These are phyloP conservation scores for Apis dorsata DNA, from an alignment of 1,140 invertebrate species.

Conservation along the genomic window DNA sequence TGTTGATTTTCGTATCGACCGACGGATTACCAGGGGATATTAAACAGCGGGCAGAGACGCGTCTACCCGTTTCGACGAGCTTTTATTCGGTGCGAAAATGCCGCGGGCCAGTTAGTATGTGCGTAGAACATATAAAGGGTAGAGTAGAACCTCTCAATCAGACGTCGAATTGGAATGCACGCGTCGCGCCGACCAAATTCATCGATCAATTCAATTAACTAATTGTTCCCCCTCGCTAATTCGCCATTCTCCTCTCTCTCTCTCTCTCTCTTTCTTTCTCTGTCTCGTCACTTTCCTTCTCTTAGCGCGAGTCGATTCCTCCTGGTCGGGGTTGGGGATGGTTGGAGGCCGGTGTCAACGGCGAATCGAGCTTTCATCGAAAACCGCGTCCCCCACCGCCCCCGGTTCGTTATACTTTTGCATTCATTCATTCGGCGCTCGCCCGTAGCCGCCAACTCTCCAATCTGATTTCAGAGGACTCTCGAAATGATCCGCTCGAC, in stretches of 20 bases:
- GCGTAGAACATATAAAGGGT: conserved; percentile 61
- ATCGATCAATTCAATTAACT: conserved; percentile 78
- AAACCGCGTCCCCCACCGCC: neutral
- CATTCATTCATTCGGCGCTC: neutral
- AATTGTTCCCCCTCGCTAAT: conserved; percentile 70
- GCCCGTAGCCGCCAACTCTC: neutral
- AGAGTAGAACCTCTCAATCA: conserved; percentile 74
- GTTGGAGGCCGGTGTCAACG: neutral
- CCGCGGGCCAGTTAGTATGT: conserved; percentile 65
- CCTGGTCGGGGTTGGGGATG: neutral
- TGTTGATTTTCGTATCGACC: conserved; percentile 21
- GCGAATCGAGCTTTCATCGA: conserved; percentile 15
- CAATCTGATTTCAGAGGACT: neutral
- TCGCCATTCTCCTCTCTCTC: conserved; percentile 6
- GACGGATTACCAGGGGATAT: neutral
- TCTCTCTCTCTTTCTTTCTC: conserved; percentile 34
- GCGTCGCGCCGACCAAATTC: conserved; percentile 76
- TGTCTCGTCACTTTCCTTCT: conserved; percentile 54
- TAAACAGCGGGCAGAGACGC: neutral
- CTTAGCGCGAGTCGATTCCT: neutral
- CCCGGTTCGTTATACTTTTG: conserved; percentile 40
- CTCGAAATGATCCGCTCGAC: conserved; percentile 44
- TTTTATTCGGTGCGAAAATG: conserved; percentile 66
- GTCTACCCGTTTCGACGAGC: conserved; percentile 30
- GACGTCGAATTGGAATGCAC: conserved; percentile 73